Conservation (phyloP, 1,140 invertebrate species). For the Maconellicoccus hirsutus region DNA sequence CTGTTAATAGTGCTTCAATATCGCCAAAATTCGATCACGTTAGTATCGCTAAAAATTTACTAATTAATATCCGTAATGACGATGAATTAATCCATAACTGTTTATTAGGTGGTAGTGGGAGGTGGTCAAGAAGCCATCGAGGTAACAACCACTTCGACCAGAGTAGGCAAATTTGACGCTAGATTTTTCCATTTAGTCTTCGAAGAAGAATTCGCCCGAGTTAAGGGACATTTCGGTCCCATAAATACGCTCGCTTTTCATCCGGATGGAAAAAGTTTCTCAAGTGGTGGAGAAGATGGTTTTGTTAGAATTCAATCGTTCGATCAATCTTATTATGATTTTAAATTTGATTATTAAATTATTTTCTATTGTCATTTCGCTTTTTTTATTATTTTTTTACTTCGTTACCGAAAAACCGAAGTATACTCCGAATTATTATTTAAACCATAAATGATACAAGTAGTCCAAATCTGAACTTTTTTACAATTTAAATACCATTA, state of each 20-base stretch:
- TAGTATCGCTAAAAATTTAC: no score
- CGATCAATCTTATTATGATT: constrained; percentile 93
- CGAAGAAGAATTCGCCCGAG: constrained; percentile 95
- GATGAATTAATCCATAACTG: not conserved
- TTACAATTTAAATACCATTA: no score
- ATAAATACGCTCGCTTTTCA: constrained; percentile 98
- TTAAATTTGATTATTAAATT: constrained; percentile 78
- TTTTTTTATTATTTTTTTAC: no score
- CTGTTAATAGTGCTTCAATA: constrained; percentile 91
- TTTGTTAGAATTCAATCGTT: constrained; percentile 93
- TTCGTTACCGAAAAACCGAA: no score
- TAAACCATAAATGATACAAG: no score
- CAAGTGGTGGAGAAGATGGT: constrained; percentile 97
- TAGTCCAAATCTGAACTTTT: no score
- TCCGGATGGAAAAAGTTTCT: constrained; percentile 93
- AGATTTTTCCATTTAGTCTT: constrained; percentile 98
- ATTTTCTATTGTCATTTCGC: not conserved
- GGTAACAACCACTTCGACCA: constrained; percentile 91
- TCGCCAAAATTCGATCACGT: constrained; percentile 90
- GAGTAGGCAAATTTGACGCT: constrained; percentile 95
- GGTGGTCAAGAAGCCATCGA: constrained; percentile 99
- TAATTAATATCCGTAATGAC: not conserved
- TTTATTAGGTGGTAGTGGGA: constrained; percentile 66
- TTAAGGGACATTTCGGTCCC: constrained; percentile 99
- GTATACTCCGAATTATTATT: no score